phyloP scores from a whole-genome alignment of 2,888 invertebrate species.

The Creontiades dilutus region DNA sequence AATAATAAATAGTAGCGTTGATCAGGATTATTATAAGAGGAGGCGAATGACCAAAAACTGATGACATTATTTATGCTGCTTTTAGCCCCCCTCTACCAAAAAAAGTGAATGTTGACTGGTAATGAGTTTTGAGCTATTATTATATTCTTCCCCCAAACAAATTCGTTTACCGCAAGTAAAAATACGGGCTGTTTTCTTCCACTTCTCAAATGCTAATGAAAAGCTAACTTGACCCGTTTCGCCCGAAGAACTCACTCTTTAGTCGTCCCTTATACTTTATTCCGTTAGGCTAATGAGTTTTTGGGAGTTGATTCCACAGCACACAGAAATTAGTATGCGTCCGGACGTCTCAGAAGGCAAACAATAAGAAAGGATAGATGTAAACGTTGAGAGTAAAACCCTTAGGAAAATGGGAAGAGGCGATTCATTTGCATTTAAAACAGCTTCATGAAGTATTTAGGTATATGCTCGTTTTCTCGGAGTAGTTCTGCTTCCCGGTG shows the following conservation, averaged over 20 bases:
- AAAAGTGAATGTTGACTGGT: too few relatives aligned
- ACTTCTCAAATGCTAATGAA: conserved; percentile 36
- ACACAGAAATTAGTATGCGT: conserved; percentile 40
- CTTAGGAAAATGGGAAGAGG: not conserved
- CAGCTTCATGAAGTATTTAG: conserved; percentile 18
- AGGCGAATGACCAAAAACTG: too few relatives aligned
- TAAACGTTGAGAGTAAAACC: conserved; percentile 6
- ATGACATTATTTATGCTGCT: too few relatives aligned
- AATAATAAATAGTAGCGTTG: too few relatives aligned
- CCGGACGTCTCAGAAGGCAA: conserved; percentile 16
- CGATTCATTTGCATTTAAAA: conserved; percentile 19
- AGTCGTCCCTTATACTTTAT: conserved; percentile 22
- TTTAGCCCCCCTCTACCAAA: too few relatives aligned
- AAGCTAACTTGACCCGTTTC: conserved; percentile 36
- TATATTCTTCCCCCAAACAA: not conserved
- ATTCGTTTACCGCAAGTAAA: conserved; percentile 12
- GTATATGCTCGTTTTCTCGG: not conserved
- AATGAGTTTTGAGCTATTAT: not conserved
- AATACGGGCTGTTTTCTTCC: conserved; percentile 3
- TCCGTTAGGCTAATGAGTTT: conserved; percentile 36
- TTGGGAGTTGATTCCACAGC: conserved; percentile 17
- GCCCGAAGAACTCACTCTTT: conserved; percentile 11
- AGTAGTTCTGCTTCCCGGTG: too few relatives aligned
- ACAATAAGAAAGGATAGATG: conserved; percentile 40
- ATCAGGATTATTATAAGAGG: too few relatives aligned